Conservation (phyloP, 2,113 vertebrate genomes). For the Gobiocypris rarus region DNA sequence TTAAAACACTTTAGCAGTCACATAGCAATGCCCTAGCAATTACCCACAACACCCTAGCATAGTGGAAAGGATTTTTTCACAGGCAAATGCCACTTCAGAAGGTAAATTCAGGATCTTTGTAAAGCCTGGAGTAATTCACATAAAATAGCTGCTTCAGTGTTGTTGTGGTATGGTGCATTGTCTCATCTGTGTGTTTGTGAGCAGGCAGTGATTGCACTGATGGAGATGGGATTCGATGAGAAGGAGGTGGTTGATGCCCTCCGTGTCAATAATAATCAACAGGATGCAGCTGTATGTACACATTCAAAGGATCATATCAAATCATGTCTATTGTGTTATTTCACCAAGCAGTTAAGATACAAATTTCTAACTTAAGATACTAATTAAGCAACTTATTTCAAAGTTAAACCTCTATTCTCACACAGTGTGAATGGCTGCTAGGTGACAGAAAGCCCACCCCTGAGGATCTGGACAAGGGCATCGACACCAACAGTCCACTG, state of each 20-base stretch:
- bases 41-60: too few species aligned
- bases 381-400: background rate
- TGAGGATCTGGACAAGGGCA: constrained; percentile 94
- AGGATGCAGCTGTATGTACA: constrained; percentile 89
- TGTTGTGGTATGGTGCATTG: background rate
- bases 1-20: too few species aligned
- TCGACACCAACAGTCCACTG: constrained; percentile 91
- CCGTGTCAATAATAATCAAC: constrained; percentile 96
- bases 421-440: constrained; percentile 96
- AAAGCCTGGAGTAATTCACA: background rate
- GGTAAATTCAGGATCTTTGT: too few species aligned
- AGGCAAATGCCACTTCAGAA: background rate
- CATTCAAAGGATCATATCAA: background rate
- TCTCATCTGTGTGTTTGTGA: constrained; percentile 24
- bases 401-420: constrained; percentile 20
- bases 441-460: constrained; percentile 95
- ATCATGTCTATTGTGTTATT: background rate
- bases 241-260: constrained; percentile 95
- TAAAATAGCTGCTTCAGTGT: background rate
- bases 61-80: background rate
- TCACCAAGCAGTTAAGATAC: background rate
- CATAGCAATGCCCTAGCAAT: too few species aligned
- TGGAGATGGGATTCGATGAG: constrained; percentile 99
- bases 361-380: background rate
- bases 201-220: constrained; percentile 91